Evolutionary conservation across 2,797 vertebrate species (phyloP).

Genomic region (Pangasius larnaudii): DNA sequence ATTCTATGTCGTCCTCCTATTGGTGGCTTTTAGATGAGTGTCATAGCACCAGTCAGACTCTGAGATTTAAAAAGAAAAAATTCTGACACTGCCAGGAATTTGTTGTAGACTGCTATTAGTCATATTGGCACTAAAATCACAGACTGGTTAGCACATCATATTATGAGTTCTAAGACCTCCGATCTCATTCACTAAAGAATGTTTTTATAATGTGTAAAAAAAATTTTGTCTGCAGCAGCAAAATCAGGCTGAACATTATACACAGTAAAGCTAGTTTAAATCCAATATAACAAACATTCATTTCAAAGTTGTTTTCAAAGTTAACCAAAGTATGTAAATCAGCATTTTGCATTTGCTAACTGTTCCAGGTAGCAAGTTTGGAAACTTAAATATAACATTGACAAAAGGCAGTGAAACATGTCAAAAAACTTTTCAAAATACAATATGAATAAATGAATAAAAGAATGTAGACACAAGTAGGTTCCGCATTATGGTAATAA

Average conservation of each 20-base stretch:
- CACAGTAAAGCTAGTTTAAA: neutral
- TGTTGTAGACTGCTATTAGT: neutral
- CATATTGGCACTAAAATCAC: neutral
- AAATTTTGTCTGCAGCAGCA: neutral
- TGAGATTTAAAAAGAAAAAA: neutral
- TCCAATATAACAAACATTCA: neutral
- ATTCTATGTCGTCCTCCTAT: neutral
- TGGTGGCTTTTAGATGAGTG: neutral
- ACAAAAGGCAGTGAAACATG: neutral
- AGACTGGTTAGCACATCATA: neutral
- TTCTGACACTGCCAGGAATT: neutral
- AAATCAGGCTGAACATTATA: neutral
- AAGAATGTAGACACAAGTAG: neutral
- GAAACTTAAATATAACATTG: neutral
- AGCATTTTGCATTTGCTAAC: neutral
- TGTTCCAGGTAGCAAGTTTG: neutral
- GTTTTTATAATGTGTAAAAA: neutral
- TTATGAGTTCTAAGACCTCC: neutral
- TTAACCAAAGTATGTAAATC: neutral
- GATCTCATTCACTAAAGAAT: neutral
- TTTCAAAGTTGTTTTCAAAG: neutral
- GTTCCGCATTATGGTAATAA: neutral
- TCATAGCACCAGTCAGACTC: neutral
- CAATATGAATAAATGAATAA: slow-evolving; percentile 3
- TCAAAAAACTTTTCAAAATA: neutral